A percentile compares a stretch with the other conserved stretches of the same genome.
phyloP scores from a whole-genome alignment of 2,888 invertebrate genomes.

The Eupithecia exiguata region DNA sequence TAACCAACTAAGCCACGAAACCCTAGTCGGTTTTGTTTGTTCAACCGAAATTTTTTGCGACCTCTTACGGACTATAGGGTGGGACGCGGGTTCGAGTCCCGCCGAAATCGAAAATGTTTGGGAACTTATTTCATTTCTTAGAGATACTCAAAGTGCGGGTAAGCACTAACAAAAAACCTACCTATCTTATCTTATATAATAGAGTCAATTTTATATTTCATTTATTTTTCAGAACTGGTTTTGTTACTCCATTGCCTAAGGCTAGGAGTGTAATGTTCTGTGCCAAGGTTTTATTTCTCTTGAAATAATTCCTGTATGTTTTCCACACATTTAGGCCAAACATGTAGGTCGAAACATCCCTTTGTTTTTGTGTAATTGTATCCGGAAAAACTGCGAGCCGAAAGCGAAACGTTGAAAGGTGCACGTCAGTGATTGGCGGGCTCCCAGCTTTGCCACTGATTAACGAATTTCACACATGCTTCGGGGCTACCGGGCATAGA shows the following conservation, averaged over 20 bases:
- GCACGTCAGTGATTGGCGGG: slow-evolving; percentile 59
- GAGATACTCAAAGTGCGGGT: no score
- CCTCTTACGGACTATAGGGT: no score
- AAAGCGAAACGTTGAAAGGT: slow-evolving; percentile 53
- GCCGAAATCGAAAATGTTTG: no score
- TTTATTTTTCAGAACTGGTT: no score
- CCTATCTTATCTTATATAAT: no score
- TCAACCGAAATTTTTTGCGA: no score
- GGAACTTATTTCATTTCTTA: no score
- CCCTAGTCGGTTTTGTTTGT: no score
- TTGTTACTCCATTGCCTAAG: not conserved
- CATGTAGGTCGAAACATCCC: slow-evolving; percentile 21
- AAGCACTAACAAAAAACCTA: no score
- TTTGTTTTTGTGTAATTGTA: slow-evolving; percentile 30
- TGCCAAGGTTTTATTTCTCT: slow-evolving; percentile 8
- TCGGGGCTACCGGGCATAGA: slow-evolving; percentile 2
- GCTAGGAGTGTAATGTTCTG: not conserved
- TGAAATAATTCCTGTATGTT: not conserved
- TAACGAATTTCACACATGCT: slow-evolving; percentile 66
- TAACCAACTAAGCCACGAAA: no score
- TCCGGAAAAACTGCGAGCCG: slow-evolving; percentile 44
- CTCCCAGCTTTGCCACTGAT: slow-evolving; percentile 58
- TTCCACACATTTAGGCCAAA: slow-evolving; percentile 5
- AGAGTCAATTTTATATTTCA: no score
- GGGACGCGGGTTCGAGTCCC: no score